Evolutionary conservation across 1,140 invertebrate species (phyloP).

Genomic region (Sipha flava): DNA sequence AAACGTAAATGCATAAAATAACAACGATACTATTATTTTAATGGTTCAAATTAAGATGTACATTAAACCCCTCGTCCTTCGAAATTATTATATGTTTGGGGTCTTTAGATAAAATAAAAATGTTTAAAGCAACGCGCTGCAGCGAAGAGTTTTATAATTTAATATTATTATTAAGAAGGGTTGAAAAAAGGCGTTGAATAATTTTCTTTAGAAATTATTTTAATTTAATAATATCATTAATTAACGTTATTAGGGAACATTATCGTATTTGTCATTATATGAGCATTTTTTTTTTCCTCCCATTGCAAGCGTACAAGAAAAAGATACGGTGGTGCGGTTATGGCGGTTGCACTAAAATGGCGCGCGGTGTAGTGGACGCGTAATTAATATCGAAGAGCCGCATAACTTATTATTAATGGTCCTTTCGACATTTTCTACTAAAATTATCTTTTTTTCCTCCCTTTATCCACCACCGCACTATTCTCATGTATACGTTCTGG

Average conservation of each 20-base stretch:
- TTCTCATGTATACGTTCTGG: background rate
- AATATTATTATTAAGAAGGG: background rate
- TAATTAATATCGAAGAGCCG: constrained; percentile 22
- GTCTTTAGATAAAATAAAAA: too few relatives aligned
- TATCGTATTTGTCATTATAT: constrained; percentile 22
- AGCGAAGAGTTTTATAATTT: background rate
- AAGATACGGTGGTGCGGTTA: background rate
- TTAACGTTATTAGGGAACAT: constrained; percentile 13
- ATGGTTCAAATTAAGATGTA: background rate
- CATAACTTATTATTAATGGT: constrained; percentile 25
- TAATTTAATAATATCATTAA: constrained; percentile 12
- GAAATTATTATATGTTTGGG: too few relatives aligned
- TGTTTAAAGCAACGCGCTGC: too few relatives aligned
- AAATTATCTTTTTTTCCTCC: constrained; percentile 5
- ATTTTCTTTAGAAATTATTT: background rate
- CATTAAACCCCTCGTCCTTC: too few relatives aligned
- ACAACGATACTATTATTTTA: too few relatives aligned
- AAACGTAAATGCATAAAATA: too few relatives aligned
- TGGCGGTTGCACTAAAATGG: background rate
- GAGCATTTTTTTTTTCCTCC: background rate
- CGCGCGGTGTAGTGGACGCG: background rate
- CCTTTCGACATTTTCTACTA: constrained; percentile 1
- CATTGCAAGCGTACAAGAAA: background rate
- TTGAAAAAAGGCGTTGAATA: background rate
- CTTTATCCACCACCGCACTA: background rate